Conservation (phyloP, 1,140 invertebrate species). For the Hestina assimilis region DNA sequence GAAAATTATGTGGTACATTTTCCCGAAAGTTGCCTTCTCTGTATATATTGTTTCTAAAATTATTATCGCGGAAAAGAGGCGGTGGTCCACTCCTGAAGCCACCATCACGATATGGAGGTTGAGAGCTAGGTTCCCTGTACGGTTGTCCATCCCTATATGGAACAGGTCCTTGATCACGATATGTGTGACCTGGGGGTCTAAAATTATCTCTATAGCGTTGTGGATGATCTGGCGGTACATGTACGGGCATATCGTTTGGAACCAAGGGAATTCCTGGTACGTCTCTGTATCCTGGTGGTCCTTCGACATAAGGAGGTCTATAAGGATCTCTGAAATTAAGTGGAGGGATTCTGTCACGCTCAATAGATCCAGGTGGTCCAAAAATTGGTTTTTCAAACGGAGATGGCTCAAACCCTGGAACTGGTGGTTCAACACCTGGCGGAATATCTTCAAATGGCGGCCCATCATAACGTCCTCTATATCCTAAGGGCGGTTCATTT, state of each 20-base stretch:
- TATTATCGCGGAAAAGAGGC: slow-evolving; percentile 60
- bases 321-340: slow-evolving; percentile 63
- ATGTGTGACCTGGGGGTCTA: slow-evolving; percentile 43
- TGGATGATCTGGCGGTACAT: slow-evolving; percentile 52
- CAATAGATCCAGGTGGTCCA: slow-evolving; percentile 49
- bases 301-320: slow-evolving; percentile 56
- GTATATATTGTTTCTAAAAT: slow-evolving; percentile 55
- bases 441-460: slow-evolving; percentile 71
- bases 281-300: slow-evolving; percentile 51
- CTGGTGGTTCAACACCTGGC: slow-evolving; percentile 75
- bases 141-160: slow-evolving; percentile 61
- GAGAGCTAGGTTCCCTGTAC: slow-evolving; percentile 51
- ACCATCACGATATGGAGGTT: slow-evolving; percentile 47
- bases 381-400: slow-evolving; percentile 70
- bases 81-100: slow-evolving; percentile 61
- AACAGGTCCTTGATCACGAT: slow-evolving; percentile 50
- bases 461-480: slow-evolving; percentile 63
- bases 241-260: slow-evolving; percentile 58
- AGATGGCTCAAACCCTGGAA: slow-evolving; percentile 76
- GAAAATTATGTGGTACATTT: slow-evolving; percentile 53
- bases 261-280: slow-evolving; percentile 42
- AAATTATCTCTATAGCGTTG: slow-evolving; percentile 60
- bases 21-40: slow-evolving; percentile 68
- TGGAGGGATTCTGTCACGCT: slow-evolving; percentile 62
- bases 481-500: slow-evolving; percentile 50